Evolutionary conservation across 37 sponge, comb jelly and placozoan genomes (phyloP), one percentile per base, ranked within the genome.

Genomic region (Halisarca cf. caerulea): DNA sequence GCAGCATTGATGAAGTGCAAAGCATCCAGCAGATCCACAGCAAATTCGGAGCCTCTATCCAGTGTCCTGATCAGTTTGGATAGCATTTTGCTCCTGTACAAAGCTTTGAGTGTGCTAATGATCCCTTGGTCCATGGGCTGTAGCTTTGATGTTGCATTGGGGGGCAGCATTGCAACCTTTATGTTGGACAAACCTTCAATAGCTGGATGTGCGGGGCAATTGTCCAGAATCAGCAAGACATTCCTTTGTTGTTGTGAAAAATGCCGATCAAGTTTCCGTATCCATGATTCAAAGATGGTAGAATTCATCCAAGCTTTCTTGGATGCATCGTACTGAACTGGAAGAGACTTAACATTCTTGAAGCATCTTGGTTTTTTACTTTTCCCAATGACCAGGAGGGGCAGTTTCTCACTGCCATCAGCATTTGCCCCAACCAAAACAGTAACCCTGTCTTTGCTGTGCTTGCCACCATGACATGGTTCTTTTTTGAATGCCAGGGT

Each of bases 241-340:
- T 15, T 61, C 18, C 72, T 5, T 71, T 71, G 72, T 37, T 71
- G 72, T 3, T 33, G 72, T 34, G 40, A 5, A 71, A 71, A 71
- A 18, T 18, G 72, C 5, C 40, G 14, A 39, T 71, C 72, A 8
- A 71, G 41, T 37, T 71, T 6, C 4, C 41, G 72, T 39, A 71
- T 7, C 72, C 72, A 32, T 33, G 72, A 71, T 37, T 14, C 39
- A 36, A 71, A 71, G 72, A 71, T 33, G 41, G 40, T 71, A 37
- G 72, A 71, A 71, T 71, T 71, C 72, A 71, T 71, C 40, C 72
- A 71, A 7, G 72, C 72, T 71, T 71, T 71, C 72, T 71, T 71
- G 5, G 72, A 71, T 71, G 40, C 72, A 71, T 71, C 72, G 32
- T 71, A 37, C 40, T 20, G 38, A 71, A 71, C 72, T 20, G 72